Evolutionary conservation across 2,113 vertebrate species (phyloP), one percentile per base, ranked within the genome.

Genomic region (Globicephala melas): DNA sequence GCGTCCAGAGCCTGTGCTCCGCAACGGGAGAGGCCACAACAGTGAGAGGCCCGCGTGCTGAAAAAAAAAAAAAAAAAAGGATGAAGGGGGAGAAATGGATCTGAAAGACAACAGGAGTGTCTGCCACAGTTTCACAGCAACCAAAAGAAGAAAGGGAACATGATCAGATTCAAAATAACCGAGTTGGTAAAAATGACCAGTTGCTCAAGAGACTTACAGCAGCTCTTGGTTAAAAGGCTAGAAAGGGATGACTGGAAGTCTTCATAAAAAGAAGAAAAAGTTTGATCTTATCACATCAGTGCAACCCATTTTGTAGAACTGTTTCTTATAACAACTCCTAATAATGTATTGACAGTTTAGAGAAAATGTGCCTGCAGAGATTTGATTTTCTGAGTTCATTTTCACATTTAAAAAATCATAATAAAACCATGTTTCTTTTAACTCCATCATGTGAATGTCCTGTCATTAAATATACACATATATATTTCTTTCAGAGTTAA

Each of bases 401-500:
- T 95, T 74, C 23, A 21, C 23, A 60, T 60, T 94, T 18, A 6
- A 33, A 82, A 96, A 83, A 73, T 47, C 31, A 23, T 58, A 53
- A 2, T 6, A 85, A 70, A 89, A 80, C 70, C 5, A 12, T 13
- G 60, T 84, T 63, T 77, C 62, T 95, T 80, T 73, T 4, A 44
- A 53, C 58, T 76, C 90, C 1, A 62, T 83, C 15, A 10, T 41
- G 21, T 41, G 44, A 90, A 12, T 93, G 85, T 33, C 94, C 21
- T 94, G 77, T 65, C 55, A 94, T 83, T 92, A 41, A 77, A 17
- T 92, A 85, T 41, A 36, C 25, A 9, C 87, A 36, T 96, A 26
- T 96, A 20, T 41, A 36, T 97, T 96, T 97, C 1, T 98, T 99
- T 97, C 98, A 99, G 99, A 89, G 98, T 98, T 44, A 98, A 98